Evolutionary conservation across 2,888 invertebrate genomes (phyloP).

Genomic region (Perizoma affinitatum): DNA sequence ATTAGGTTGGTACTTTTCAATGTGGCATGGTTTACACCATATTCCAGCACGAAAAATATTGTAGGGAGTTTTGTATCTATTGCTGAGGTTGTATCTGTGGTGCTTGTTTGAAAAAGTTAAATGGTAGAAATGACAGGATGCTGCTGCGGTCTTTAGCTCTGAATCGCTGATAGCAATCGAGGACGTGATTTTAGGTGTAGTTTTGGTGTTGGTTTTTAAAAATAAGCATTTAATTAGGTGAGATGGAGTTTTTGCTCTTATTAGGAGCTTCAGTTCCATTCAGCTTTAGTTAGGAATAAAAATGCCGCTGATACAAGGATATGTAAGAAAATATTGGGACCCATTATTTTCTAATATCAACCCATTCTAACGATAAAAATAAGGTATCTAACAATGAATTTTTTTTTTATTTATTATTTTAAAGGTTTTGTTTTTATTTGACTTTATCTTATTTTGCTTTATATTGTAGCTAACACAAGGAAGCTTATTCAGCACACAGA

Average conservation of each 20-base stretch:
- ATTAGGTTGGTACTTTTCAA: too few relatives aligned
- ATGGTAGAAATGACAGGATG: conserved; percentile 76
- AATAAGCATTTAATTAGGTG: conserved; percentile 27
- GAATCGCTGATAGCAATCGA: conserved; percentile 65
- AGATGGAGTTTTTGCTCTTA: conserved; percentile 8
- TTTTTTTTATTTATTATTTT: too few relatives aligned
- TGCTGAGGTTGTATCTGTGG: background rate
- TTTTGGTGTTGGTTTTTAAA: conserved; percentile 38
- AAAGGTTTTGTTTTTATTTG: too few relatives aligned
- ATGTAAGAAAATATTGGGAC: background rate
- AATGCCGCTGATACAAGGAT: background rate
- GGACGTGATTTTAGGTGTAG: conserved; percentile 53
- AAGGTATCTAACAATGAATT: too few relatives aligned
- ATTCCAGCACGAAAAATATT: background rate
- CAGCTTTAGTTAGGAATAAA: conserved; percentile 10
- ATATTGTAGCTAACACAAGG: background rate
- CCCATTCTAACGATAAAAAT: too few relatives aligned
- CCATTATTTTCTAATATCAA: too few relatives aligned
- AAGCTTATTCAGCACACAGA: background rate
- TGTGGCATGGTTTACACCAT: too few relatives aligned
- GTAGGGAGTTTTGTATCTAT: conserved; percentile 16
- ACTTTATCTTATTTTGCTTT: too few relatives aligned
- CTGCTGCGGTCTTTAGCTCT: conserved; percentile 56
- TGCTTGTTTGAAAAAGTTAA: conserved; percentile 48
- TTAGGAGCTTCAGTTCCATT: conserved; percentile 22